Evolutionary conservation across 1,140 invertebrate genomes (phyloP), one percentile per base, ranked within the genome.

Genomic region (Ctenoplectra terminalis): DNA sequence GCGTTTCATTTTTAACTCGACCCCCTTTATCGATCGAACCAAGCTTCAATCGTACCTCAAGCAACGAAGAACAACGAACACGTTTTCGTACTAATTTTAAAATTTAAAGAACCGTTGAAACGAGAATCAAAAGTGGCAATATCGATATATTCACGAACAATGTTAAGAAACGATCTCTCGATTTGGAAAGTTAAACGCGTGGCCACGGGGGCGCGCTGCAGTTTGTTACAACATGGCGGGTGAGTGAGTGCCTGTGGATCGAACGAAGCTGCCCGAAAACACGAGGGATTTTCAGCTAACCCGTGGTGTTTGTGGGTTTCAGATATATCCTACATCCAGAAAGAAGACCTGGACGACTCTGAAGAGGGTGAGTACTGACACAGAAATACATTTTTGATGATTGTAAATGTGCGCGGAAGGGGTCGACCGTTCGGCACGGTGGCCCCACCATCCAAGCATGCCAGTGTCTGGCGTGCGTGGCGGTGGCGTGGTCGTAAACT

Each of bases 171-270:
- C 66, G 67, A 83, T 64, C 50, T 82, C 72, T 87, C 85, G 84
- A 87, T 66, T 64, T 8, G 31, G 17, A 17, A 52, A 75, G 72
- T 87, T 89, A 46, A 66, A 37, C 61, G 73, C 71, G 79, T 86
- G 78, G 81, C 88, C 93, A 82, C 78, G 63, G 86, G 93, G 85
- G 89, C 13, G 90, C 92, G 92, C 80, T 34, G 85, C 85, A 93
- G 92, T 94, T 93, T 94, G 93, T 94, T 94, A 90, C 92, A 94
- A 94, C 88, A 94, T 94, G 93, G 93, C 92, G 92, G 93, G 93
- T 94, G 92, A 94, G 93, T 93, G 92, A 91, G 92, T 94, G 92
- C 88, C 90, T 89, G 90, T 88, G 90, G 89, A 92, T 82, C 89
- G 88, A 87, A 92, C 87, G 83, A 92, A 78, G 82, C 87, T 88